Base-by-base conservation (phyloP, 2,888 invertebrate genomes). In the Drosophila prostipennis region DNA sequence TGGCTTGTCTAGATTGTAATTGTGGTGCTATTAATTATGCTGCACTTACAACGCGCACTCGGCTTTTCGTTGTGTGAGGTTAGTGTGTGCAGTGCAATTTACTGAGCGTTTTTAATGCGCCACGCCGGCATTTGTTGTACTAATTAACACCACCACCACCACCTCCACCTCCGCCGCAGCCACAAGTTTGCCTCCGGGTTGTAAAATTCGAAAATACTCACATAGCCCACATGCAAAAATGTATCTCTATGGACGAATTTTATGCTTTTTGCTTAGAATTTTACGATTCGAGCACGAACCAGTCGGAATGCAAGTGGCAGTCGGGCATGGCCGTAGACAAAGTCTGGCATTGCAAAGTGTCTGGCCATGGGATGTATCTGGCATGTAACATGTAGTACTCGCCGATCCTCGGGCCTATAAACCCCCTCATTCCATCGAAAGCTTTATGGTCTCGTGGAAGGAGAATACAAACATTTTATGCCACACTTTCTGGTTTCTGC, bases 41-140 rank as follows among this genome's bases (percentile, higher is more conserved):
- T 70, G 67, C 57, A 72, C 37, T 53, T 57, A 29, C 53, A 32
- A 36, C 13, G 55, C 39, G 51, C 58, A 79, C 63, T 65, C 45
- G 51, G 13, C 65, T 74, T 63, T 63, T 46, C 42, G 68, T 86
- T 82, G 82, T 59, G 70, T 61, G 84, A 86, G 82, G 82, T 82
- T 82, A 86, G 82, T 80, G 43, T 80, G 43, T 57, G 74, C 72
- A 69, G 43, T 57, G 74, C 72, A 69, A 42, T 55, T 55, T 46
- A 19, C 16, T 26, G 49, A 42, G 51, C 58, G 46, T 49, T 64
- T 76, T 67, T 56, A 64, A 57, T 70, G 45, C 49, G 19, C 13
- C 45, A 26, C 45, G 26, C 45, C n/a, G 23, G 7, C 45, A 45
- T 36, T 71, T 72, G 72, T 72, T 71, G 55, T 49, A 52, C 72